These are phyloP conservation scores for Alligator mississippiensis DNA, from an alignment of 2,113 vertebrate species.

Conservation along the genomic window DNA sequence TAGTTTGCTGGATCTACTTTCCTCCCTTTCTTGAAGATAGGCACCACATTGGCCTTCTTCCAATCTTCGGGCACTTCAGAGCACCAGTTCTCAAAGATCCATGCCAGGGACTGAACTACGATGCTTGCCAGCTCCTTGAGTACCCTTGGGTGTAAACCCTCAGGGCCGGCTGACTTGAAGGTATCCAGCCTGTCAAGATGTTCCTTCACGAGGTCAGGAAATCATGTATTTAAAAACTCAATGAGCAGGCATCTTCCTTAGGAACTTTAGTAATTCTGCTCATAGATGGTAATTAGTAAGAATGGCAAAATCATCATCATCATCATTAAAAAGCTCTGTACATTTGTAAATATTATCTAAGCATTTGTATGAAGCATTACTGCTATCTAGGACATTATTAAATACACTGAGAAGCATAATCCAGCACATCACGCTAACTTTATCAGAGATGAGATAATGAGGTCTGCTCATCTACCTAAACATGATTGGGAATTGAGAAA, in stretches of 20 bases:
- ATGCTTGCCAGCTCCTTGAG: no score
- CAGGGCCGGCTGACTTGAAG: no score
- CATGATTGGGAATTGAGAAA: accelerated
- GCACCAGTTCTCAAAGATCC: no score
- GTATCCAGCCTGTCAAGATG: no score
- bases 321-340: neutral
- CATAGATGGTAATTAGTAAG: constrained; percentile 30
- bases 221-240: constrained; percentile 31
- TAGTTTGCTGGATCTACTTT: no score
- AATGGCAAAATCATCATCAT: neutral
- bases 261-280: constrained; percentile 6
- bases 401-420: neutral
- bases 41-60: no score
- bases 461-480: neutral
- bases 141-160: no score
- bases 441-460: neutral
- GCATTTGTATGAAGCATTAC: constrained; percentile 3
- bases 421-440: neutral
- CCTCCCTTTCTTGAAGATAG: no score
- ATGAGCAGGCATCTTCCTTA: neutral
- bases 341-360: constrained; percentile 32
- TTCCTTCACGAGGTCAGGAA: no score
- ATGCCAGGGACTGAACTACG: no score
- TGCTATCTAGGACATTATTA: neutral
- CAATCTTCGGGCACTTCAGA: no score